Evolutionary conservation across 2,797 vertebrate genomes (phyloP).

Genomic region (Molossus molossus): DNA sequence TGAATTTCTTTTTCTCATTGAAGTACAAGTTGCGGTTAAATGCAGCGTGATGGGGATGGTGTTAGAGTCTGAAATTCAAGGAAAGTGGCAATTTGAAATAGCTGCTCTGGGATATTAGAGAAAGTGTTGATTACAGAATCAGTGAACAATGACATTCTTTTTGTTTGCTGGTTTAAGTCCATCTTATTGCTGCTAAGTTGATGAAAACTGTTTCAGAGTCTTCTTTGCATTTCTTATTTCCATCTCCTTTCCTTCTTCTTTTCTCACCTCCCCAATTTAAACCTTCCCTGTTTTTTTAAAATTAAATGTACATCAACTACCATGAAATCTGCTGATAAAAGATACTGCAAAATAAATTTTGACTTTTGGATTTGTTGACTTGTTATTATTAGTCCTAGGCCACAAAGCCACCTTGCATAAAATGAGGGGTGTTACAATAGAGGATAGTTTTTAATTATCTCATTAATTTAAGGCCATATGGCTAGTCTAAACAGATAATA

Average conservation of each 20-base stretch:
- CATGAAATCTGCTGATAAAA: conserved; percentile 47
- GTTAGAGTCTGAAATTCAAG: conserved; percentile 10
- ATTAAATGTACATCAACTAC: neutral
- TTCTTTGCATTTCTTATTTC: conserved; percentile 19
- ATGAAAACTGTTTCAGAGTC: conserved; percentile 9
- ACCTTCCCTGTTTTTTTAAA: neutral
- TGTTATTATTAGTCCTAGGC: conserved; percentile 37
- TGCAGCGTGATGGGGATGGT: neutral
- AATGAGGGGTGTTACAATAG: neutral
- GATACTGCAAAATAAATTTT: neutral
- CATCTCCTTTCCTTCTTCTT: neutral
- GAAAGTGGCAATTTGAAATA: conserved; percentile 29
- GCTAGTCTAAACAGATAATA: conserved; percentile 56
- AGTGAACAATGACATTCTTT: neutral
- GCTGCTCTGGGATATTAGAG: neutral
- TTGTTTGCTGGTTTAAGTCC: conserved; percentile 23
- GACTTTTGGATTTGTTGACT: neutral
- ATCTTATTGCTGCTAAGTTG: conserved; percentile 12
- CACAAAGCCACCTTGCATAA: neutral
- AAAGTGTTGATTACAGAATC: conserved; percentile 41
- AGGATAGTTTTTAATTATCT: conserved; percentile 57
- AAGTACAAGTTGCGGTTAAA: conserved; percentile 33
- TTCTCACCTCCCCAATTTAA: neutral
- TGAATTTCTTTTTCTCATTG: conserved; percentile 21
- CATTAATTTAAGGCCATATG: conserved; percentile 13